Base-by-base conservation (phyloP, 2,113 vertebrate genomes). In the Brachypteracias leptosomus region DNA sequence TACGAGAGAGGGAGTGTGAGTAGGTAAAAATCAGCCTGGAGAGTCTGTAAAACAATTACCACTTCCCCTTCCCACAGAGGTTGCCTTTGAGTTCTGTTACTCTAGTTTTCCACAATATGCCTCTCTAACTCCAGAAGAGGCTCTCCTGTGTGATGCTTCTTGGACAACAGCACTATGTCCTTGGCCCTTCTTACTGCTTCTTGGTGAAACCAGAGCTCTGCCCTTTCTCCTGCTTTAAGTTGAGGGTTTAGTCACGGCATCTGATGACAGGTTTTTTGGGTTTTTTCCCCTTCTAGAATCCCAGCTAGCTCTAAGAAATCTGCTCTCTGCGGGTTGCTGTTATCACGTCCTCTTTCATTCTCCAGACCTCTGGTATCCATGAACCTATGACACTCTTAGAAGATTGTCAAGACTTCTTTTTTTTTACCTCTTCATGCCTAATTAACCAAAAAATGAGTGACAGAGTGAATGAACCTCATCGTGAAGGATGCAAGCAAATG, bases 1-100 rank as follows among this genome's bases (percentile, higher is more conserved):
- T 42, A 40, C 1, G 1, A 38, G 2, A 59, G 5, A 55, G 8
- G 35, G 26, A 76, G 26, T 8, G 6, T 2, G 2, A 80, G 11
- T 4, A 35, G 33, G 18, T 26, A 61, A 68, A 92, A 91, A 36
- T 35, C 49, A 83, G 13, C 25, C 33, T 61, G 10, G 8, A 28
- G 22, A 57, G 22, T 8, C 1, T 44, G 13, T 33, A 59, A 87
- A 77, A 36, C 6, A 55, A 9, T 17, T n/a, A 65, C 7, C 19
- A 61, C 40, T 11, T 76, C 9, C 24, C 49, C 21, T 65, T 57
- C 58, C n/a, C 26, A 57, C 7, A 40, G 8, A 57, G 18, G 44
- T 29, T 73, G 26, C 35, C 71, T 63, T 11, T 29, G 38, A 42
- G 19, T 46, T 47, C 26, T 57, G 17, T 31, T 28, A 79, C 8